Conservation (phyloP, 1,140 invertebrate species). For the Apis mellifera region Amel_HAv3.1 CM009943.2:6152001-6152500, state of each 20-base stretch:
- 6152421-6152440: neutral
- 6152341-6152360: constrained; percentile 61
- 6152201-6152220: neutral
- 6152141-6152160: no score
- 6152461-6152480: no score
- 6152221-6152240: constrained; percentile 35
- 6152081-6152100: no score
- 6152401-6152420: neutral
- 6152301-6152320: constrained; percentile 67
- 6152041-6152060: no score
- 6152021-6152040: no score
- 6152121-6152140: no score
- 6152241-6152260: constrained; percentile 49
- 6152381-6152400: constrained; percentile 54
- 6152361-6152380: constrained; percentile 63
- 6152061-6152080: no score
- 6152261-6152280: constrained; percentile 75
- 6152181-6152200: no score
- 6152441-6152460: neutral
- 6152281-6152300: constrained; percentile 76
- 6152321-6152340: constrained; percentile 52
- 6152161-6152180: no score
- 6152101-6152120: no score
- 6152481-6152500: neutral
- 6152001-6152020: no score